Conservation (phyloP, 2,888 invertebrate species). For the Apodemia arnacis region DNA sequence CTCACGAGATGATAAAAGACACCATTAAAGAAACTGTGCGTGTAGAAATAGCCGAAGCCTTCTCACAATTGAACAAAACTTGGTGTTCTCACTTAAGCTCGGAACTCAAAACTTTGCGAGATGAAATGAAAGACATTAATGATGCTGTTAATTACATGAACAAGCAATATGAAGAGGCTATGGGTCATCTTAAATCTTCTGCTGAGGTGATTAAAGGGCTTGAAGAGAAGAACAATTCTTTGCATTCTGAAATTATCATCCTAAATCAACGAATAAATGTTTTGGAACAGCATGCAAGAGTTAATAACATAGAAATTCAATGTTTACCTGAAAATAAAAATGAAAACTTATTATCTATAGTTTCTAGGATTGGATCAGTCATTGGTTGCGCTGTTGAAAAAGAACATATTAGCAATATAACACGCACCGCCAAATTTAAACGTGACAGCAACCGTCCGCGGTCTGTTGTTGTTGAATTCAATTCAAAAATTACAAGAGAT, state of each 20-base stretch:
- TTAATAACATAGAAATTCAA: constrained; percentile 57
- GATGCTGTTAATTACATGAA: not conserved
- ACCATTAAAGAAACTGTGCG: not conserved
- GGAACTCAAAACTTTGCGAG: not conserved
- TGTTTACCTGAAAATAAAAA: constrained; percentile 53
- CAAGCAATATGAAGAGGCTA: not conserved
- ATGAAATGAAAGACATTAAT: not conserved
- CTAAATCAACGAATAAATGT: constrained; percentile 31
- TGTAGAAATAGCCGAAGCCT: not conserved
- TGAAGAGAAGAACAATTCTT: not conserved
- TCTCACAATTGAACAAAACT: not conserved
- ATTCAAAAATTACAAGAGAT: constrained; percentile 28
- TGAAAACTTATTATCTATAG: constrained; percentile 48
- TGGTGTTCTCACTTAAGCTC: not conserved
- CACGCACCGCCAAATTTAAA: constrained; percentile 9
- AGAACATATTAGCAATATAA: not conserved
- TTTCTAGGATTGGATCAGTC: constrained; percentile 29
- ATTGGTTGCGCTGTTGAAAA: not conserved
- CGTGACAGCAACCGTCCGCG: not conserved
- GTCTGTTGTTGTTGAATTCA: constrained; percentile 36
- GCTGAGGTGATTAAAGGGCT: not conserved
- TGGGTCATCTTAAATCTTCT: not conserved
- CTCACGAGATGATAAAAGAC: not conserved
- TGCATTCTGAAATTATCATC: not conserved
- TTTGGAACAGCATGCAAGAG: constrained; percentile 53